Conservation (phyloP, 2,113 vertebrate genomes). For the Donacobius atricapilla region DNA sequence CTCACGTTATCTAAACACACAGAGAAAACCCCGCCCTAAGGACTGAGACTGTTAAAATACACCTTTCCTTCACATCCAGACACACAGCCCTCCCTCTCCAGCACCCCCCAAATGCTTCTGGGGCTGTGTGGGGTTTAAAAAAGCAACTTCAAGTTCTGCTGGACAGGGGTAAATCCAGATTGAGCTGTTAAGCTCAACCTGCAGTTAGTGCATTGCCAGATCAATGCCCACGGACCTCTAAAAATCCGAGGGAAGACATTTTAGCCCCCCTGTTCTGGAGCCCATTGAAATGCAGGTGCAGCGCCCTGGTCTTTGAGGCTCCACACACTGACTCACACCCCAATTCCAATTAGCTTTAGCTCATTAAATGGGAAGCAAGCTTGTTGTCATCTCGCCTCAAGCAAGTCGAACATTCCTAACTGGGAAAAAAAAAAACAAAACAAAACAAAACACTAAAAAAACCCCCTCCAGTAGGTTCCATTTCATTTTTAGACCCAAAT, state of each 20-base stretch:
- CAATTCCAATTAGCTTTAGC: background rate
- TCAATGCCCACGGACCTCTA: fast-evolving
- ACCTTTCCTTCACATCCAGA: background rate
- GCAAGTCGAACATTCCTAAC: background rate
- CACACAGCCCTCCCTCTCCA: background rate
- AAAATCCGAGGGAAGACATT: background rate
- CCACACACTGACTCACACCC: background rate
- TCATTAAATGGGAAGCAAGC: conserved; percentile 3
- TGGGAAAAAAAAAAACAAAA: background rate
- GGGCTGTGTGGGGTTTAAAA: fast-evolving
- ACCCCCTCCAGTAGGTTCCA: background rate
- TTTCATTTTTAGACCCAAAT: background rate
- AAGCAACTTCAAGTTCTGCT: background rate
- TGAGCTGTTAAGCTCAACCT: background rate
- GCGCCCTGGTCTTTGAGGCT: background rate
- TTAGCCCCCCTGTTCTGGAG: fast-evolving
- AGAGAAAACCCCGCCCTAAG: background rate
- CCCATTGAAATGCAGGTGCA: background rate
- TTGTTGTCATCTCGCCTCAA: background rate
- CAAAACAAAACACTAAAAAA: background rate
- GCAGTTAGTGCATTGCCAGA: background rate
- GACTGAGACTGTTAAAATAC: fast-evolving
- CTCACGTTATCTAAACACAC: background rate
- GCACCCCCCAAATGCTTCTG: fast-evolving
- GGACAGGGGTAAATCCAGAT: background rate